Base-by-base conservation (phyloP, 2,797 vertebrate genomes). In the Fundulus diaphanus region DNA sequence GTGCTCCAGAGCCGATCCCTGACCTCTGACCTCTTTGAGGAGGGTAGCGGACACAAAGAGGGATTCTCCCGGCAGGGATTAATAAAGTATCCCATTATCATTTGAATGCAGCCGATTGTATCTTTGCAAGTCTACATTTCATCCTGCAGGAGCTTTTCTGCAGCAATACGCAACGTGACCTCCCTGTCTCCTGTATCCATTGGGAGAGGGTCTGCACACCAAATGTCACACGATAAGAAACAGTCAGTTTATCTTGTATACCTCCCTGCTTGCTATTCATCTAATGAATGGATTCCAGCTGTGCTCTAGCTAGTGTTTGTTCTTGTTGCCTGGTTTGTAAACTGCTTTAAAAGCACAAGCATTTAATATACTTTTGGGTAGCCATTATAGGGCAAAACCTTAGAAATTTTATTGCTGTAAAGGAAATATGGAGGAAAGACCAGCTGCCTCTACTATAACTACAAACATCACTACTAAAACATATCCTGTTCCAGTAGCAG, bases 81-180 rank as follows among this genome's bases (percentile, higher is more conserved):
- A 89, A 88, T 91, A 89, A 89, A 83, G 88, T 89, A 89, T 89
- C 85, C 74, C 82, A 91, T 92, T 91, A 91, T 90, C 90, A 91
- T 91, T 65, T 91, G 85, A 91, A 93, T 90, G 85, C 80, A 67
- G 87, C 74, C 72, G 84, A 89, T 88, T 87, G 86, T 84, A 90
- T 89, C 90, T 83, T 54, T 51, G 82, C 85, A 81, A 76, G 78
- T 77, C 72, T 77, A 84, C 73, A 76, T 85, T 86, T 84, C 85
- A 86, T 82, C 77, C 72, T 5, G 72, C 72, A 9, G 82, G 85
- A 66, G 70, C 85, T 73, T 52, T 86, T 85, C 65, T 59, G 68
- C 31, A 63, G 67, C 48, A 77, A 74, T 31, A n/a, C 33, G 33
- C 63, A 63, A 84, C 37, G 29, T 51, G 73, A 84, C 83, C 77